Percentiles rank a stretch among this genome's conserved stretches.
These are phyloP conservation scores for Melanaphis sacchari DNA, from an alignment of 1,140 invertebrate species.

Conservation along the genomic window DNA sequence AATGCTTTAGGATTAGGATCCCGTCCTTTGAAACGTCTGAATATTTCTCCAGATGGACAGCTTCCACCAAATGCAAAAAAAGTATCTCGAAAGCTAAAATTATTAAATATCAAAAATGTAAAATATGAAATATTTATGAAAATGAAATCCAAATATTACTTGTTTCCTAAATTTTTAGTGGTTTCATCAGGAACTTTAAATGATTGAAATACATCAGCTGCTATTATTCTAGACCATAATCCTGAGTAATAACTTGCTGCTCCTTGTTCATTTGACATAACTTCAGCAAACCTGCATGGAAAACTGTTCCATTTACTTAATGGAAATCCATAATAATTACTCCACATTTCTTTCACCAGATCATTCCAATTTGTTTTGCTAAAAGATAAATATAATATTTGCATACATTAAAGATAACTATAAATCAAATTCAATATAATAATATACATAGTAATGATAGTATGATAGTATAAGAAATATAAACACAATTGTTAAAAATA, in stretches of 20 bases:
- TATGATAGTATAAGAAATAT: not conserved
- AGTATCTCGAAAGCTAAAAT: constrained; percentile 78
- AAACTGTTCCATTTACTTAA: constrained; percentile 79
- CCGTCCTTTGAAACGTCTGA: constrained; percentile 86
- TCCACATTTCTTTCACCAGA: constrained; percentile 79
- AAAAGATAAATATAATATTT: constrained; percentile 60
- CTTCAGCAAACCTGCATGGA: constrained; percentile 79
- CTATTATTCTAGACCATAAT: constrained; percentile 85
- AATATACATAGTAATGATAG: too few relatives aligned
- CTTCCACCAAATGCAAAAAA: constrained; percentile 85
- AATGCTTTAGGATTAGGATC: constrained; percentile 87
- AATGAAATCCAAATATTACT: constrained; percentile 59
- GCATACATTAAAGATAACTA: not conserved
- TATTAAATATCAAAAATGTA: constrained; percentile 53
- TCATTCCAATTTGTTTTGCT: constrained; percentile 79
- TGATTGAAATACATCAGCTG: constrained; percentile 86
- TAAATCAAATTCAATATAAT: not conserved
- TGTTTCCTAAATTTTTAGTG: constrained; percentile 61
- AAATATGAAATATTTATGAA: not conserved
- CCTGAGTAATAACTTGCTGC: constrained; percentile 78
- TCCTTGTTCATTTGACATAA: constrained; percentile 75
- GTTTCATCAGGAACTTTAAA: constrained; percentile 70
- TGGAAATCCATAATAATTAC: constrained; percentile 76
- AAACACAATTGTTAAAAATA: not conserved
- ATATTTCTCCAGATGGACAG: constrained; percentile 81